A percentile compares a stretch with the other conserved stretches of the same genome.
Conservation (phyloP, 2,113 vertebrate genomes). For the Paracyprichromis sp. region DNA sequence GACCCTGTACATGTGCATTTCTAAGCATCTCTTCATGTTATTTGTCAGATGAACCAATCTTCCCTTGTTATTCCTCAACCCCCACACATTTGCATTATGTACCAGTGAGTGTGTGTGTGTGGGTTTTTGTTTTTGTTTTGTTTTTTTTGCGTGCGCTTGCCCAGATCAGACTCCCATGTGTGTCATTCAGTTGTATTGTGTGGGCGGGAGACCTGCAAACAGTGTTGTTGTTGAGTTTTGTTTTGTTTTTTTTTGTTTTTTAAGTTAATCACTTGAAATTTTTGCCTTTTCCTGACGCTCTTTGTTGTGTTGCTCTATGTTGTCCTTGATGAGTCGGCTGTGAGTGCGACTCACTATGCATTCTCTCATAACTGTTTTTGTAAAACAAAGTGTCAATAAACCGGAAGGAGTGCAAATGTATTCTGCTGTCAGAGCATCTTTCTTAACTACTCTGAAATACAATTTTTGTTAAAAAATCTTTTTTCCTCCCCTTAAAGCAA, state of each 20-base stretch:
- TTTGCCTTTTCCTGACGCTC: constrained; percentile 24
- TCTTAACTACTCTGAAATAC: neutral
- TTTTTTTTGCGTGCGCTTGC: neutral
- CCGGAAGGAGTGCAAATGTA: constrained; percentile 38
- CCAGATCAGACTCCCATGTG: neutral
- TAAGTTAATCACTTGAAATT: neutral
- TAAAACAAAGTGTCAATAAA: constrained; percentile 67
- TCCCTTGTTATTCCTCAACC: neutral
- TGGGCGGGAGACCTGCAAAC: constrained; percentile 20
- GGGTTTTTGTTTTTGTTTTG: neutral
- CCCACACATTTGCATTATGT: neutral
- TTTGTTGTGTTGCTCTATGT: neutral
- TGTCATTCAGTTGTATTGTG: neutral
- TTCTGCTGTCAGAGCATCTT: neutral
- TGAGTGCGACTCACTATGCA: constrained; percentile 56
- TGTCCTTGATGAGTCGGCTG: constrained; percentile 16
- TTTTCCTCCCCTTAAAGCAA: neutral
- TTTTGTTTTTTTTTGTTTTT: neutral
- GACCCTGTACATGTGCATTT: neutral
- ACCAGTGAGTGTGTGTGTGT: neutral
- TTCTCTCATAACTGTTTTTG: constrained; percentile 69
- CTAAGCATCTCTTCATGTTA: neutral
- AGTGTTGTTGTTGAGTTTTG: constrained; percentile 17
- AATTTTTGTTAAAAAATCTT: neutral
- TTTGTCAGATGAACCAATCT: neutral